Evolutionary conservation across 1,140 invertebrate species (phyloP).

Genomic region (Gyrodactylus salaris): DNA sequence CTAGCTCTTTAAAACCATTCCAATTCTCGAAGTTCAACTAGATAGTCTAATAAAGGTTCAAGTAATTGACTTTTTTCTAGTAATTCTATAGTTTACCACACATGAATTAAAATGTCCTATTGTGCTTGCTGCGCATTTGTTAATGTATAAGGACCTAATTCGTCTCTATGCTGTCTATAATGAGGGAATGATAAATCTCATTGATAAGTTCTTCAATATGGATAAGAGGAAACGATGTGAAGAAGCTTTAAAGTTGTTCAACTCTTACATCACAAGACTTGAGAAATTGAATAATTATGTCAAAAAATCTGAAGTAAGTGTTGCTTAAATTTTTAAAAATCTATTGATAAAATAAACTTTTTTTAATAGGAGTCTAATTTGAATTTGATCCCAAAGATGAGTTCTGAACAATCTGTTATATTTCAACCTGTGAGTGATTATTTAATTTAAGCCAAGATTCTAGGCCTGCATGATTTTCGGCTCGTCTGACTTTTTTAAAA

Average conservation of each 20-base stretch:
- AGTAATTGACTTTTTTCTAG: background rate
- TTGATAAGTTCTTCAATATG: background rate
- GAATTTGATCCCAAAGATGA: too few species aligned
- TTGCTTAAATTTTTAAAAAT: too few species aligned
- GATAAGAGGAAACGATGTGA: background rate
- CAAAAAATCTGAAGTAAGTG: background rate
- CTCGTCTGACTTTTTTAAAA: too few species aligned
- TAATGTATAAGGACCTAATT: conserved; percentile 6
- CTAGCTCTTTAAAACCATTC: background rate
- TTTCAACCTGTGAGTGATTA: too few species aligned
- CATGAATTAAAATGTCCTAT: background rate
- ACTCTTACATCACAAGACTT: background rate
- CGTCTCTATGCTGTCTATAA: conserved; percentile 2
- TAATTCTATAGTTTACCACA: background rate
- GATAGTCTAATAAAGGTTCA: background rate
- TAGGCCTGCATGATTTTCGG: too few species aligned
- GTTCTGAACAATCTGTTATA: too few species aligned
- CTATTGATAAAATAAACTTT: too few species aligned
- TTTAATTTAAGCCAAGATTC: too few species aligned
- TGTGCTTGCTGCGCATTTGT: background rate
- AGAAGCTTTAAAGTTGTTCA: background rate
- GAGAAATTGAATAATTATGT: background rate
- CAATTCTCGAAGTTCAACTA: background rate
- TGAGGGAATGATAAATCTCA: conserved; percentile 6
- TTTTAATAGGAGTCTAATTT: too few species aligned